phyloP scores from a whole-genome alignment of 2,113 vertebrate genomes.

The Lagenorhynchus albirostris region DNA sequence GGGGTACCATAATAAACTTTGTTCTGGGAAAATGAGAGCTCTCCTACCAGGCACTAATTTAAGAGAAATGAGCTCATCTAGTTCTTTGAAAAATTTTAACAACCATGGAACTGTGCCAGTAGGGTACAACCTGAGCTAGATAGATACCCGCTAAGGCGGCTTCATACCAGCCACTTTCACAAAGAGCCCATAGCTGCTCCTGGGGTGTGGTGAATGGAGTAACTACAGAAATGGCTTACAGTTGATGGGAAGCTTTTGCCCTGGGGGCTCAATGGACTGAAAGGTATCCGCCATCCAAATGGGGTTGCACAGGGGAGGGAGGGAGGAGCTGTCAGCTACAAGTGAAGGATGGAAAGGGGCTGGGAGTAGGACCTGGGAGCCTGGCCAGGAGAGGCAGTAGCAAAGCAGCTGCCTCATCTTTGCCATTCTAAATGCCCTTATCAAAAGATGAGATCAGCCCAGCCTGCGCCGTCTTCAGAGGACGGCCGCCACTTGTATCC shows the following conservation, averaged over 20 bases:
- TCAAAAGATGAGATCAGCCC: not conserved
- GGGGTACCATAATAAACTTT: not conserved
- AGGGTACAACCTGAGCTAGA: not conserved
- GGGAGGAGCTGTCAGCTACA: not conserved
- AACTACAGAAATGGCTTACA: not conserved
- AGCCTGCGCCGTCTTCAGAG: not conserved
- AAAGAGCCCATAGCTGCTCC: not conserved
- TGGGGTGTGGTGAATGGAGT: not conserved
- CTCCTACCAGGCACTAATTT: conserved; percentile 35
- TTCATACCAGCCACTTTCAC: not conserved
- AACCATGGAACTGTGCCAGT: not conserved
- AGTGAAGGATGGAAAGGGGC: not conserved
- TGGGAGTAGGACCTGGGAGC: not conserved
- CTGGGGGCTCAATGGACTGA: not conserved
- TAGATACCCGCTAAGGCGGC: not conserved
- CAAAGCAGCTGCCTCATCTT: not conserved
- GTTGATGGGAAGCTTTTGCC: conserved; percentile 34
- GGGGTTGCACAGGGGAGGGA: not conserved
- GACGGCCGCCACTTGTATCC: not conserved
- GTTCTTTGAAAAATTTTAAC: conserved; percentile 64
- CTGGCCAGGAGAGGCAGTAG: not conserved
- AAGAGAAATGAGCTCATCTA: conserved; percentile 51
- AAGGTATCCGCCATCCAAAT: conserved; percentile 16
- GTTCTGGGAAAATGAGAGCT: conserved; percentile 22
- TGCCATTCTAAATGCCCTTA: not conserved